Evolutionary conservation across 1,140 invertebrate species (phyloP), one percentile per base, ranked within the genome.

Genomic region (Drosophila ercepeae): DNA sequence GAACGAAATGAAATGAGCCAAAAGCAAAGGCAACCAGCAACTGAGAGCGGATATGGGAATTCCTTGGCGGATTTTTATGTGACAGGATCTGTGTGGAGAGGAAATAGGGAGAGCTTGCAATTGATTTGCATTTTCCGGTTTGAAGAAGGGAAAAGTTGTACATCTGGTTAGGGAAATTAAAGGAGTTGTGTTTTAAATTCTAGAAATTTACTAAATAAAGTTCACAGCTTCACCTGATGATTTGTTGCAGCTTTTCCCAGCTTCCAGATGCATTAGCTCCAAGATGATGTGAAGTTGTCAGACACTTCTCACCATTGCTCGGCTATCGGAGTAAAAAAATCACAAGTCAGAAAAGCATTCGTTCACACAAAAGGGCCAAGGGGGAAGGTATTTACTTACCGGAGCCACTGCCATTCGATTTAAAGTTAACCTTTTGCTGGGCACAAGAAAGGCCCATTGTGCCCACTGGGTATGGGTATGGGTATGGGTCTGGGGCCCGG

Each of bases 341-440:
- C 44, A 84, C 78, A 71, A 84, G 79, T 83, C 79, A 78, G 79
- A 75, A 75, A 57, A 78, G 52, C 49, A 52, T 55, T 59, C 68
- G 60, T 55, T 59, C 68, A 34, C 46, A 67, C 41, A 57, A 7
- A 41, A n/a, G 34, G 7, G 59, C 45, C n/a, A 42, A 46, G 41
- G 73, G 13, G 46, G 25, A 3, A 59, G 79, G 75, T 83, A 84
- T 88, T 84, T 84, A 84, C 71, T 76, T 67, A 83, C 78, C 64
- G 60, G 70, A 70, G 29, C 78, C 78, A 69, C 55, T 67, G 76
- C 72, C 75, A 81, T 54, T 81, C 82, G 77, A 81, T 86, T 81
- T 88, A 74, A 86, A 88, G 63, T 88, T 86, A 74, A 77, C 82
- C 81, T 88, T 59, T 76, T 19, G 39, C 41, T 19, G 57, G 65